These are phyloP conservation scores for Pempheris klunzingeri DNA, from an alignment of 2,797 vertebrate species.

Conservation along the genomic window DNA sequence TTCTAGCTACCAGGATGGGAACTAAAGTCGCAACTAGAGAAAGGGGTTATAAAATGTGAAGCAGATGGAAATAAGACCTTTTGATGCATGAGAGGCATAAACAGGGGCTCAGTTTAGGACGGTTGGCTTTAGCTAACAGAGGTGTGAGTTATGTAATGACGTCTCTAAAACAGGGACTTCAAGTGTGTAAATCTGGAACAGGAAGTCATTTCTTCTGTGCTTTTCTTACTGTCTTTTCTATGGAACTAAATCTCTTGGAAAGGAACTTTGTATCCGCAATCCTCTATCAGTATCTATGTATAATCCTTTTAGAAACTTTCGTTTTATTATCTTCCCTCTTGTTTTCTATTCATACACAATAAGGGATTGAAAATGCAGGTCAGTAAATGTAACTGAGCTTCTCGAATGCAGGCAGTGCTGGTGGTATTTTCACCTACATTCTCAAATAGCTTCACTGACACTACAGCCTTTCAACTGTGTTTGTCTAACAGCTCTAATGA, in stretches of 20 bases:
- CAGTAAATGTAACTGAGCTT: background rate
- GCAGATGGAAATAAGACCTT: background rate
- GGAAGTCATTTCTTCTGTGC: conserved; percentile 21
- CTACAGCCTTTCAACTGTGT: background rate
- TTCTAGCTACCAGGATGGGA: background rate
- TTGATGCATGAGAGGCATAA: no score
- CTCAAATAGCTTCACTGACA: background rate
- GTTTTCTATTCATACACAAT: background rate
- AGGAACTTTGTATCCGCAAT: no score
- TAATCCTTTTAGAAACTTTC: background rate
- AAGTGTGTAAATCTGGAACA: background rate
- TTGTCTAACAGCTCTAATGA: conserved; percentile 23
- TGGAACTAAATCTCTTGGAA: background rate
- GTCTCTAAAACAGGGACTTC: background rate
- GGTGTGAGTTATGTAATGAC: background rate
- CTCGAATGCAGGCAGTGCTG: no score
- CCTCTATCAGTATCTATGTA: background rate
- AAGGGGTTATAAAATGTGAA: background rate
- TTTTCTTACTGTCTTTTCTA: background rate
- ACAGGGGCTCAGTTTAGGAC: no score
- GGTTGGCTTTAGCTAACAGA: background rate
- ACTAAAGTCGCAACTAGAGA: background rate
- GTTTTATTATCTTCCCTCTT: background rate
- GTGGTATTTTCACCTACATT: background rate
- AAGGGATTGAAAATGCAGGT: background rate